Evolutionary conservation across 2,113 vertebrate species (phyloP), one percentile per base, ranked within the genome.

Genomic region (Grammomys dolichurus): DNA sequence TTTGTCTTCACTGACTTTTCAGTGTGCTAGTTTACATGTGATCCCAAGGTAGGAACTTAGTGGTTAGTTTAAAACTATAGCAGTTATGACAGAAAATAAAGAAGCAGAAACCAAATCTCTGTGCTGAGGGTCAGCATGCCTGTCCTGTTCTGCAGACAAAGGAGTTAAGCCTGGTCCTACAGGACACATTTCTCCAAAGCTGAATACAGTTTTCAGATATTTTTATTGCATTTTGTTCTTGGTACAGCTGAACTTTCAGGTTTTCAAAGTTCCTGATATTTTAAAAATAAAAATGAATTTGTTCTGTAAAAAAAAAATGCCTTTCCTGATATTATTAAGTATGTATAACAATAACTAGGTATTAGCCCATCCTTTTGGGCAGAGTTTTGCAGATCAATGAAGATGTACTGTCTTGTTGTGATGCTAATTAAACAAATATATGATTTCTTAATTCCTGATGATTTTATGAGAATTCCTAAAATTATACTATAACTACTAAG

Each of bases 221-320:
- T 90, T 95, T 93, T 93, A 90, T 76, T 97, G 40, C 87, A 48
- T 94, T 96, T 96, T 96, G 88, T 80, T 95, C 91, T 97, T 81
- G 65, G 14, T 95, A 56, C 24, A 31, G 85, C 40, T 75, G 91
- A 5, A 76, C 77, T 54, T 85, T 81, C 58, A 86, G 43, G 67
- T 94, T 97, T 95, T 97, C 54, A 88, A 86, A 94, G 72, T 70
- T 97, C 17, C 73, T 95, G 77, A n/a, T 97, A 91, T 91, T 97
- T 97, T 97, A 69, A 97, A 96, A 96, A 95, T 85, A 7, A 94
- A 96, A 92, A 95, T 95, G 93, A 96, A 97, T 72, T 56, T 96
- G 14, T 91, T 95, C 80, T 36, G 12, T 86, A 78, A 96, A 95
- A n/a, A n/a, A 40, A 40, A 40, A 40, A 20, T 58, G 9, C 54